Base-by-base conservation (phyloP, 2,888 invertebrate genomes). In the Furcula furcula region DNA sequence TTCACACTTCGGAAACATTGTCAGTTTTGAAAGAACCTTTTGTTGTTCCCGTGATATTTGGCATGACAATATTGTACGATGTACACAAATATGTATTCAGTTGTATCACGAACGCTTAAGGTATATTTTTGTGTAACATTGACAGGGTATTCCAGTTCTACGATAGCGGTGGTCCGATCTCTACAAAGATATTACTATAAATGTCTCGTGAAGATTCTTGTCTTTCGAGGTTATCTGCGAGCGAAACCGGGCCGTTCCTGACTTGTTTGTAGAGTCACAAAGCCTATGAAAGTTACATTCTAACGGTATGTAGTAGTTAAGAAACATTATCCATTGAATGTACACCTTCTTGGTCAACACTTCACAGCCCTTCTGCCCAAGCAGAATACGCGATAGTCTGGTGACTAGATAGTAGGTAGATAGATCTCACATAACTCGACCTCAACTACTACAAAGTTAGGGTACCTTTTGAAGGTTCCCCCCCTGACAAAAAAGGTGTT, bases 21-120 rank as follows among this genome's bases (percentile, higher is more conserved):
- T 48, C 43, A 21, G 38, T 18, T n/a, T 21, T 29, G 18, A 36
- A 54, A 47, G 40, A 34, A 9, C 10, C 32, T 35, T 49, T 48
- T 54, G 53, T 54, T 39, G 7, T 11, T 18, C 41, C 40, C 40
- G 57, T 49, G 44, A 43, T 53, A 51, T 54, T 71, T 60, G 54
- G 37, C 69, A 66, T 64, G 36, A 63, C 45, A 64, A 65, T 54
- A 47, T 18, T 29, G 19, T 39, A 31, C 34, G 12, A 13, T 21
- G 12, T 0, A 6, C 5, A 7, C 4, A 1, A 2, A 1, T 7
- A 7, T n/a, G 7, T 4, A 19, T 2, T 22, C 4, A 25, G 25
- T 33, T 31, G 28, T 34, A 7, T 2, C 0, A 0, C 0, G 0
- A n/a, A 1, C 0, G 0, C 0, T 13, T 33, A 42, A 18, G 25